Percentiles rank a stretch among this genome's conserved stretches.
Evolutionary conservation across 2,113 vertebrate genomes (phyloP).

Genomic region (Phoxinus phoxinus): DNA sequence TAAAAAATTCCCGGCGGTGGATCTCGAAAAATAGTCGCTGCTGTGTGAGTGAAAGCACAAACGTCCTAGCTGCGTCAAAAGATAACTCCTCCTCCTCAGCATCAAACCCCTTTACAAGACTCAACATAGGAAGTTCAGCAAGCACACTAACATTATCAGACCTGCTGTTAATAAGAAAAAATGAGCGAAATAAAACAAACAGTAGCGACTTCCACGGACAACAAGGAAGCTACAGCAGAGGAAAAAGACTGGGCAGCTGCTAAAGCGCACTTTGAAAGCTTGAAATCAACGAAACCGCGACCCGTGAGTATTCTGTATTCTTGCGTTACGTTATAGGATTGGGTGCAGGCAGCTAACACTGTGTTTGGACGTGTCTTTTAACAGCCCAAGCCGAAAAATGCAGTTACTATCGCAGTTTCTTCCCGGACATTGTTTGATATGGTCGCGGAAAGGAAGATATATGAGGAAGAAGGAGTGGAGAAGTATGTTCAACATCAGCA

Average conservation of each 20-base stretch:
- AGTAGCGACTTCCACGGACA: neutral
- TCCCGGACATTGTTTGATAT: slow-evolving; percentile 91
- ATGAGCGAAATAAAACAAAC: slow-evolving; percentile 69
- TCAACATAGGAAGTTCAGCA: slow-evolving; percentile 25
- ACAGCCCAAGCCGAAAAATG: slow-evolving; percentile 87
- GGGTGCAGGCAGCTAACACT: neutral
- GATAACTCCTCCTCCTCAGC: slow-evolving; percentile 12
- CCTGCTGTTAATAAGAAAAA: neutral
- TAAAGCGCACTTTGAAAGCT: slow-evolving; percentile 79
- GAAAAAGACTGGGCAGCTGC: slow-evolving; percentile 77
- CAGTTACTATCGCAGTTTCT: slow-evolving; percentile 91
- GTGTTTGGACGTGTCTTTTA: neutral
- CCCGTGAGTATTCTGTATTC: slow-evolving; percentile 79
- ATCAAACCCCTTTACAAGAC: slow-evolving; percentile 15
- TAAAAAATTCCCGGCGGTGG: neutral
- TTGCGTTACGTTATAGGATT: neutral
- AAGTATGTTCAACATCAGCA: slow-evolving; percentile 87
- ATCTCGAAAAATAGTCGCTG: neutral
- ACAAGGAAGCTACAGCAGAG: slow-evolving; percentile 45
- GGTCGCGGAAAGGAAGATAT: slow-evolving; percentile 84
- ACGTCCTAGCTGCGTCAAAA: neutral
- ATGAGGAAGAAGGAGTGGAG: slow-evolving; percentile 86
- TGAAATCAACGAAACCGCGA: slow-evolving; percentile 76
- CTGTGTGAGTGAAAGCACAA: slow-evolving; percentile 1
- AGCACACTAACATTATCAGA: neutral